A percentile compares a stretch with the other conserved stretches of the same genome.
Evolutionary conservation across 2,797 vertebrate species (phyloP).

Genomic region (Sandelia bainsii): DNA sequence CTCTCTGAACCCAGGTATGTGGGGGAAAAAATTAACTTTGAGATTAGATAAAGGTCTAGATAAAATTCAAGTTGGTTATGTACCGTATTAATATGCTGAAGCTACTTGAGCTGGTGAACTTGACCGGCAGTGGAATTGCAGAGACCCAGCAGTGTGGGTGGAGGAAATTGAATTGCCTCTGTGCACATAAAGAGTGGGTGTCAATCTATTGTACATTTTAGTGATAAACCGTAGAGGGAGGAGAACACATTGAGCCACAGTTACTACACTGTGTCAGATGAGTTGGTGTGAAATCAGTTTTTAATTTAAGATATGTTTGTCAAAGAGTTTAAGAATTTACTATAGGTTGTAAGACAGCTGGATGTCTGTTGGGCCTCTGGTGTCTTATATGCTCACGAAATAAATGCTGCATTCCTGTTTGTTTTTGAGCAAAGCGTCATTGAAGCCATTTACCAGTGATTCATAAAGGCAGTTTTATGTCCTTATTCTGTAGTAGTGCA

Average conservation of each 20-base stretch:
- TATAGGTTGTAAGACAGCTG: constrained; percentile 8
- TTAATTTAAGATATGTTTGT: constrained; percentile 53
- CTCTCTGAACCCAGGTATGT: too few relatives aligned
- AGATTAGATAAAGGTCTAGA: constrained; percentile 33
- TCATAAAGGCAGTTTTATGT: neutral
- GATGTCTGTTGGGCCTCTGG: constrained; percentile 18
- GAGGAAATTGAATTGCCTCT: constrained; percentile 79
- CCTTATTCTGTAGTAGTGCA: neutral
- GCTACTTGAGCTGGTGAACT: constrained; percentile 73
- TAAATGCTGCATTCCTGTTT: constrained; percentile 3
- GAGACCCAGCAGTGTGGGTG: constrained; percentile 68
- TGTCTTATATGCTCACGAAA: constrained; percentile 5
- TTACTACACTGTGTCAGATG: constrained; percentile 57
- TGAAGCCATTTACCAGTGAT: neutral
- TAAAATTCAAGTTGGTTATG: constrained; percentile 39
- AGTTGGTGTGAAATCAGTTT: constrained; percentile 58
- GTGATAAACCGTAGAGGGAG: constrained; percentile 69
- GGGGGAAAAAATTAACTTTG: neutral
- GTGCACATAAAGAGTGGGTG: constrained; percentile 77
- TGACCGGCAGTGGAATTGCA: constrained; percentile 70
- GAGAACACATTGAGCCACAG: constrained; percentile 50
- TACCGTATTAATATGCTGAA: constrained; percentile 60
- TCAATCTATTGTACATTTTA: constrained; percentile 78
- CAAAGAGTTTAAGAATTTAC: constrained; percentile 28
- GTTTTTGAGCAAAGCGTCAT: neutral